These are phyloP conservation scores for Sarotherodon lohbergeri DNA, from an alignment of 2,113 vertebrate species.

Conservation along the genomic window DNA sequence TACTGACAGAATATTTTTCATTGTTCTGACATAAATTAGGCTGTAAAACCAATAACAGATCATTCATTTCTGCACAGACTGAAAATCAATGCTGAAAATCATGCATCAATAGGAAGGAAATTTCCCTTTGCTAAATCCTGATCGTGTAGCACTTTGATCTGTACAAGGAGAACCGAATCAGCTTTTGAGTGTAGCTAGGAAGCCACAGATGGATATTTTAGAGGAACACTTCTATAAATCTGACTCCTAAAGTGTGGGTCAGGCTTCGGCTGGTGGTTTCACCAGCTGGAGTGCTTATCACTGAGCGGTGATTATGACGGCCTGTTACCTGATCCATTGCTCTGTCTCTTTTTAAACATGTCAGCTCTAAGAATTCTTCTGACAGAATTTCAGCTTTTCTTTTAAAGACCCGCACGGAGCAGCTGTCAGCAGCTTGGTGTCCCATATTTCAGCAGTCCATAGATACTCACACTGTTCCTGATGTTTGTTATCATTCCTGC, in stretches of 20 bases:
- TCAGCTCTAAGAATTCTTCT: background rate
- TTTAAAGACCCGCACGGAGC: rapidly evolving
- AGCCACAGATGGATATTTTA: background rate
- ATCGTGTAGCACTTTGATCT: background rate
- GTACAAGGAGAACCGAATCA: rapidly evolving
- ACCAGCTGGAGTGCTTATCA: background rate
- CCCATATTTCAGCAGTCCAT: background rate
- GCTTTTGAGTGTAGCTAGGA: background rate
- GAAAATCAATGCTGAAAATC: background rate
- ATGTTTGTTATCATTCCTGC: background rate
- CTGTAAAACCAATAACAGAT: background rate
- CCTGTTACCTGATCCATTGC: background rate
- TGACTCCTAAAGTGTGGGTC: background rate
- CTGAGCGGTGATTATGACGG: background rate
- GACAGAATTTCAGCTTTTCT: background rate
- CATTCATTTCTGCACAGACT: background rate
- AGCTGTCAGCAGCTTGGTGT: rapidly evolving
- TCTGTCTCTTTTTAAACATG: background rate
- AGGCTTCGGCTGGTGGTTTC: background rate
- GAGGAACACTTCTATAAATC: background rate
- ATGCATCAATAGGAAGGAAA: background rate
- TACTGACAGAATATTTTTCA: background rate
- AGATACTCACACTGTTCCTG: background rate
- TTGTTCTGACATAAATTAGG: background rate
- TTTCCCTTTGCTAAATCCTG: background rate